Evolutionary conservation across 2,888 invertebrate genomes (phyloP).

Genomic region (Noctua comes): DNA sequence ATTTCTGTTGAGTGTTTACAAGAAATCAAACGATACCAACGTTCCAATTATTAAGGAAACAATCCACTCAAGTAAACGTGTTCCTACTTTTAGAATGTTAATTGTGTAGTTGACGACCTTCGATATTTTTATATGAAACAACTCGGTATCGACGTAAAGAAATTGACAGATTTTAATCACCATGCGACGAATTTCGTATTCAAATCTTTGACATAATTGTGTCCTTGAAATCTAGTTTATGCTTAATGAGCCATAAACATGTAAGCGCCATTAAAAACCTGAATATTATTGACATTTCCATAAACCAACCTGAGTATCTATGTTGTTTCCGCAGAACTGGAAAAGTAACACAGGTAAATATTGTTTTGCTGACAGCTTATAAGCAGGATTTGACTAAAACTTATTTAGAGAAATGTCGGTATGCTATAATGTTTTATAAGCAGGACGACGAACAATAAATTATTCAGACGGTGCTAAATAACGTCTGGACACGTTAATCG

Average conservation of each 20-base stretch:
- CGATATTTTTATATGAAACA: constrained; percentile 36
- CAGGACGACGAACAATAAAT: constrained; percentile 13
- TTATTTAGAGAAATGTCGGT: no score
- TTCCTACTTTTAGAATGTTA: constrained; percentile 62
- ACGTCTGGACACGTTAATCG: constrained; percentile 29
- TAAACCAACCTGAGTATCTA: background rate
- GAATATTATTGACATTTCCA: background rate
- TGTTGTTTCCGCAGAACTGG: background rate
- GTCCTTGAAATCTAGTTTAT: constrained; percentile 38
- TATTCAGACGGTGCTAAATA: background rate
- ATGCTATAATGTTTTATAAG: background rate
- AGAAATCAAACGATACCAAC: constrained; percentile 25
- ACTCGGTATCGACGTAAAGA: constrained; percentile 14
- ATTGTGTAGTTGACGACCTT: constrained; percentile 68
- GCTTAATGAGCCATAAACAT: background rate
- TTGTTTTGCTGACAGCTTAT: constrained; percentile 6
- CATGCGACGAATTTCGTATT: background rate
- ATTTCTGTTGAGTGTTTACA: constrained; percentile 45
- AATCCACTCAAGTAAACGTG: constrained; percentile 63
- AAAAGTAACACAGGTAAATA: constrained; percentile 5
- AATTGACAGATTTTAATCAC: constrained; percentile 35
- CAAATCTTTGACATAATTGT: background rate
- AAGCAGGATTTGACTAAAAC: background rate
- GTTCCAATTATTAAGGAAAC: constrained; percentile 53
- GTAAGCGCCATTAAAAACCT: constrained; percentile 11